Evolutionary conservation across 2,113 vertebrate species (phyloP).

Genomic region (Sardina pilchardus): DNA sequence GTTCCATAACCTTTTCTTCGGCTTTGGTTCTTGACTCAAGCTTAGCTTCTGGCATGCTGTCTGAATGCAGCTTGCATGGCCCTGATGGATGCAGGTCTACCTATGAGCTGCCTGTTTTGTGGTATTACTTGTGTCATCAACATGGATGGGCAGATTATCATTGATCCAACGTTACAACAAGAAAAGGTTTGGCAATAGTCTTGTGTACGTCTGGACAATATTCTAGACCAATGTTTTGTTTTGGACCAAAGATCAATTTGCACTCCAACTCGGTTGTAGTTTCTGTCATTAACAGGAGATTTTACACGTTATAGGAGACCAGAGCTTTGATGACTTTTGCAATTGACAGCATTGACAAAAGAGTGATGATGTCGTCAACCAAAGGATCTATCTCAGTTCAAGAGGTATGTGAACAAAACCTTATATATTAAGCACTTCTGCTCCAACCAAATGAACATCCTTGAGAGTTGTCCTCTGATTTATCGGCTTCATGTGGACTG

Average conservation of each 20-base stretch:
- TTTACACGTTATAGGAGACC: slow-evolving; percentile 72
- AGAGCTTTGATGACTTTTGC: slow-evolving; percentile 85
- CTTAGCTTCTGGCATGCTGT: slow-evolving; percentile 82
- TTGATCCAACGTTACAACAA: slow-evolving; percentile 80
- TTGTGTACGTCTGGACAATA: neutral
- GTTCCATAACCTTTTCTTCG: neutral
- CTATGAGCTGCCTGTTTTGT: slow-evolving; percentile 85
- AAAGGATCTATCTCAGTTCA: slow-evolving; percentile 81
- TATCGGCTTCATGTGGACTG: neutral
- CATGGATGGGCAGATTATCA: slow-evolving; percentile 70
- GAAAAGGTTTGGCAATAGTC: slow-evolving; percentile 77
- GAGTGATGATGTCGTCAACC: slow-evolving; percentile 80
- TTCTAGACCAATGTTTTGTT: neutral
- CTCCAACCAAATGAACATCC: neutral
- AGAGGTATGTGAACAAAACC: slow-evolving; percentile 72
- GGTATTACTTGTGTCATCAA: slow-evolving; percentile 84
- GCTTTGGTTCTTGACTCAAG: slow-evolving; percentile 54
- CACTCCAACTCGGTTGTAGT: neutral
- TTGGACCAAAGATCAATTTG: neutral
- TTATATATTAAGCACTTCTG: neutral
- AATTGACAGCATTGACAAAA: slow-evolving; percentile 76
- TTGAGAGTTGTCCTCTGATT: neutral
- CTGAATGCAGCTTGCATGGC: slow-evolving; percentile 87
- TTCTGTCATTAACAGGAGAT: neutral
- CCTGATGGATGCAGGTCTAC: slow-evolving; percentile 85